Evolutionary conservation across 2,888 invertebrate genomes (phyloP), one percentile per base, ranked within the genome.

Genomic region (Hypselothyrea guttata): DNA sequence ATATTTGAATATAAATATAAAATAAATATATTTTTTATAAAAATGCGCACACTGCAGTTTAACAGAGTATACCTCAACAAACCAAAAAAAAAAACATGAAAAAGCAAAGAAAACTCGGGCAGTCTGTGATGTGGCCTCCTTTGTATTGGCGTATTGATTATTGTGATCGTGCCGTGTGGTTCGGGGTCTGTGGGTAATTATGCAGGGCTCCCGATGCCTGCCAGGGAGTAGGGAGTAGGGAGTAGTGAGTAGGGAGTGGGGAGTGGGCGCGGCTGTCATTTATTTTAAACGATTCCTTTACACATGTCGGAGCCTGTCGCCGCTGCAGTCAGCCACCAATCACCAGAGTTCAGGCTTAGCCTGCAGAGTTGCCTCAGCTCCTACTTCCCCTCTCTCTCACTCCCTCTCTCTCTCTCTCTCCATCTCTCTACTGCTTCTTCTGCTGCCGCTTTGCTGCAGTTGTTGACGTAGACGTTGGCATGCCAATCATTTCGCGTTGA

Each of bases 241-340:
- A 4, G 16, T 16, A 18, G 42, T 2, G 37, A 27, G 48, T 5
- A 22, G 57, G 58, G n/a, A n/a, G 46, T 35, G 49, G 54, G 68
- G 68, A 71, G 22, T 22, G 65, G 71, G 67, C 58, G 70, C 64
- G 61, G 62, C 75, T 85, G 74, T 83, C 82, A 84, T 84, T 82
- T 84, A 86, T 85, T 86, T 86, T 81, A 86, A 87, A 84, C 77
- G 84, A 85, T 83, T 83, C 78, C 72, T 85, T 85, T 85, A 83
- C 82, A 83, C 84, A 81, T 85, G 79, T 83, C 81, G 66, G 62
- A 67, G 71, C 61, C 84, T 81, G 82, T 79, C 73, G 78, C 72
- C 72, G 84, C 67, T 64, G 78, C 75, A 69, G 76, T 61, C 53
- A 60, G 76, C 61, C 53, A 60, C 53, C 59, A 71, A 55, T 53